Base-by-base conservation (phyloP, 2,888 invertebrate species). In the Chymomyza caudatula region DNA sequence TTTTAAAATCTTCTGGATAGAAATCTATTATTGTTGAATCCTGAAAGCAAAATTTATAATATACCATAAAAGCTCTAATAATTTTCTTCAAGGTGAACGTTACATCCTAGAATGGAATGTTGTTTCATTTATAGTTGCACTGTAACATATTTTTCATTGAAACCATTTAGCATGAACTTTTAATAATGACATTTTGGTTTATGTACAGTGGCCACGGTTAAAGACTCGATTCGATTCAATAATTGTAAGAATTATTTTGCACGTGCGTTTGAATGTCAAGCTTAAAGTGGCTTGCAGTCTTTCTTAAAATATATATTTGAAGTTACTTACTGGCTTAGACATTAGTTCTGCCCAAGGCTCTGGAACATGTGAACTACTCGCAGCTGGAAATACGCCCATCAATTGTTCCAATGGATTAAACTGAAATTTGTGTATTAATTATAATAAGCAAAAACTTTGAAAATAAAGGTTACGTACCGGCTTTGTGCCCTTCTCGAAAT, bases 361-460 rank as follows among this genome's bases (percentile, higher is more conserved):
- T 17, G 99, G 99, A 66, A 99, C 96, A 91, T 98, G 98, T 62
- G 95, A 93, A 72, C 96, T 94, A 91, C 98, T 98, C 53, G 98
- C 99, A 13, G 99, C 99, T 58, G 99, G 99, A 91, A 99, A 99
- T 69, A 99, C 99, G 43, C 98, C 96, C 99, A 99, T 99, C 87
- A 99, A 91, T 92, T 99, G 99, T 91, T 99, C 98, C 87, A 99
- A 91, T 0, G 99, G 99, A 75, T 95, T 95, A 92, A 99, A 99
- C 94, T 96, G 89, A 19, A 91, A 78, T 25, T 22, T 23, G 2
- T 2, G 17, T 42, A 47, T 22, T 17, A 1, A 8, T 25, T n/a
- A 54, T 43, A n/a, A n/a, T n/a, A n/a, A n/a, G n/a, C n/a, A n/a
- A n/a, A n/a, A n/a, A n/a, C n/a, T n/a, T n/a, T n/a, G n/a, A n/a